Evolutionary conservation across 2,113 vertebrate species (phyloP).

Genomic region (Muscicapa adusta): DNA sequence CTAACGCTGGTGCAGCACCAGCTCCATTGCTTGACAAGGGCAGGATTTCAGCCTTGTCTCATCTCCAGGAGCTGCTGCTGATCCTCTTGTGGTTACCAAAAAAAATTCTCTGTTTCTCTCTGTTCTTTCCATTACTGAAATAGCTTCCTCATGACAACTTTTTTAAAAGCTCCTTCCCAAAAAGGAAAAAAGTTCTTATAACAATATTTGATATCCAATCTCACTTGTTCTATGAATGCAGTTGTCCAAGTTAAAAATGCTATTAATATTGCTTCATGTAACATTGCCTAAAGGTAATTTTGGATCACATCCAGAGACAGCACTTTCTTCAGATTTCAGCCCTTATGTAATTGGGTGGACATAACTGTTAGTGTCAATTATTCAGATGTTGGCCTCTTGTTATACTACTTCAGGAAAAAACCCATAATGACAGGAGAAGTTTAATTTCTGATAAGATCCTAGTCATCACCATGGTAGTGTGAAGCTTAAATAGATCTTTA

Average conservation of each 20-base stretch:
- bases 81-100: not conserved
- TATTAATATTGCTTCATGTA: not conserved
- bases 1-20: not conserved
- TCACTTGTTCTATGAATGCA: not conserved
- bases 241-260: not conserved
- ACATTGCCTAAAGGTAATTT: not conserved
- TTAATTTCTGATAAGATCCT: not conserved
- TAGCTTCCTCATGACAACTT: not conserved
- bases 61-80: not conserved
- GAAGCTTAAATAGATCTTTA: not conserved
- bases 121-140: conserved; percentile 43
- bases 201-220: not conserved
- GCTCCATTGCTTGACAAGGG: not conserved
- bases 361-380: not conserved
- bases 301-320: not conserved
- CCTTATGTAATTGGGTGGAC: not conserved
- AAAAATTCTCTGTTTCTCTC: not conserved
- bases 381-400: not conserved
- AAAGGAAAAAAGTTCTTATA: not conserved
- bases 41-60: not conserved
- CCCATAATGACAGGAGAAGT: not conserved
- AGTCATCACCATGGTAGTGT: not conserved
- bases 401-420: not conserved
- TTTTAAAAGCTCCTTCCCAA: not conserved
- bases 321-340: not conserved